These are phyloP conservation scores for Polypterus bichir DNA, from an alignment of 2,113 vertebrate species.

Conservation along the genomic window DNA sequence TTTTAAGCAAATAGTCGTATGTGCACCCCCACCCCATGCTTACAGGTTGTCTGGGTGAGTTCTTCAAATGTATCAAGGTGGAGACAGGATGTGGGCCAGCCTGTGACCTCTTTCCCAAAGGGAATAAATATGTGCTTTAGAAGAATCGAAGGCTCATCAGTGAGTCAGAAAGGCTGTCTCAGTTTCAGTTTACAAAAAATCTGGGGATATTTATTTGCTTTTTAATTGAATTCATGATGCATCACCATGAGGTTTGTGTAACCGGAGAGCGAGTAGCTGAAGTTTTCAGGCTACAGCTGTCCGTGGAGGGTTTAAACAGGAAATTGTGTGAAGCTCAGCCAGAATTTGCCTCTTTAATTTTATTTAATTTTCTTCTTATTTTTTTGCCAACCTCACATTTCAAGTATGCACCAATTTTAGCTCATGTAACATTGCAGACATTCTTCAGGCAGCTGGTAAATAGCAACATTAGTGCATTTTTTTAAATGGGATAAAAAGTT, in stretches of 20 bases:
- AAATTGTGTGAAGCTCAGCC: slow-evolving; percentile 2
- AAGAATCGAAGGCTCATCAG: slow-evolving; percentile 5
- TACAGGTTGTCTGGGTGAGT: not conserved
- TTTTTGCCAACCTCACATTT: slow-evolving; percentile 8
- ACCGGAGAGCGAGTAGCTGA: not conserved
- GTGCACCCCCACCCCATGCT: too few relatives aligned
- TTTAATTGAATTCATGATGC: slow-evolving; percentile 10
- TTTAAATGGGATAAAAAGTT: slow-evolving; percentile 5
- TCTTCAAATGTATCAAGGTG: not conserved
- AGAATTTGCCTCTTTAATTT: slow-evolving; percentile 5
- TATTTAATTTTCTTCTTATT: slow-evolving; percentile 1
- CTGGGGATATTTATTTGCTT: slow-evolving; percentile 4
- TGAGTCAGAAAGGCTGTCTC: slow-evolving; percentile 19
- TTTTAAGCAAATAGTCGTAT: too few relatives aligned
- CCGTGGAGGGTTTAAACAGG: not conserved
- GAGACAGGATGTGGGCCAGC: slow-evolving; percentile 10
- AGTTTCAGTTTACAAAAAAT: slow-evolving; percentile 4
- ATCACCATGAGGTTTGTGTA: not conserved
- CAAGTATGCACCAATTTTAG: slow-evolving; percentile 7
- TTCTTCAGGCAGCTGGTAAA: slow-evolving; percentile 9
- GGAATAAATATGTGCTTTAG: slow-evolving; percentile 3
- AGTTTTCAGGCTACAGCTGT: not conserved
- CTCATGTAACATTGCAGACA: slow-evolving; percentile 9
- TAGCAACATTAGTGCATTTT: slow-evolving; percentile 1
- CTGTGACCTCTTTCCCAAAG: slow-evolving; percentile 12